A percentile compares a stretch with the other conserved stretches of the same genome.
phyloP scores from a whole-genome alignment of 1,140 invertebrate genomes.

The Cherax destructor region DNA sequence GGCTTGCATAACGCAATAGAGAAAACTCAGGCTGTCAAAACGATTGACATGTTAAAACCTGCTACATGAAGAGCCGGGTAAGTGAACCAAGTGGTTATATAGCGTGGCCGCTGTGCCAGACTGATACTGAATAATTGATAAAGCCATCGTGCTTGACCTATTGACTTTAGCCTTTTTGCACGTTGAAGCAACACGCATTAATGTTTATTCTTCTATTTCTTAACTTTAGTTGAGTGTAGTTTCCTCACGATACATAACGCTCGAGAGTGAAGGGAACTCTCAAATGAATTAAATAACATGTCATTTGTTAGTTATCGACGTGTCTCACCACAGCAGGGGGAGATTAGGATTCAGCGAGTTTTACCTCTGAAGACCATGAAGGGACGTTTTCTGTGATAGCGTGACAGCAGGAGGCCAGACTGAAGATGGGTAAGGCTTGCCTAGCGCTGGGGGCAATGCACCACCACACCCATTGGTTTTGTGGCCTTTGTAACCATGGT shows the following conservation, averaged over 20 bases:
- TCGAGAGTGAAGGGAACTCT: no score
- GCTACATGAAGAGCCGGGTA: no score
- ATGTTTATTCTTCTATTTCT: no score
- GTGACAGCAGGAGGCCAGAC: conserved; percentile 25
- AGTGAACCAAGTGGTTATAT: not conserved
- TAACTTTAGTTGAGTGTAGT: no score
- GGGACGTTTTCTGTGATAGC: conserved; percentile 29
- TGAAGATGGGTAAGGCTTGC: conserved; percentile 42
- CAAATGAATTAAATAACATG: no score
- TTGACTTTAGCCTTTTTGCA: not conserved
- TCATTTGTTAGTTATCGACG: no score
- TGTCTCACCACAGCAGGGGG: not conserved
- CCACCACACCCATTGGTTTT: conserved; percentile 14
- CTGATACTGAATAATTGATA: conserved; percentile 20
- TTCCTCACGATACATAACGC: no score
- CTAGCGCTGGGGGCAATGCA: not conserved
- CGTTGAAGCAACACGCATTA: no score
- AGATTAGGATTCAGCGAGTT: conserved; percentile 10
- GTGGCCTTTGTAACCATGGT: conserved; percentile 4
- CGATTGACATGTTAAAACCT: no score
- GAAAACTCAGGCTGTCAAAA: no score
- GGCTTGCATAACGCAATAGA: no score
- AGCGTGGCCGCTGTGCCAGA: not conserved
- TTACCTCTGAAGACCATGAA: conserved; percentile 4
- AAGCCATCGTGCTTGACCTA: conserved; percentile 2